Evolutionary conservation across 1,140 invertebrate genomes (phyloP).

Genomic region (Drosophila arawakana): DNA sequence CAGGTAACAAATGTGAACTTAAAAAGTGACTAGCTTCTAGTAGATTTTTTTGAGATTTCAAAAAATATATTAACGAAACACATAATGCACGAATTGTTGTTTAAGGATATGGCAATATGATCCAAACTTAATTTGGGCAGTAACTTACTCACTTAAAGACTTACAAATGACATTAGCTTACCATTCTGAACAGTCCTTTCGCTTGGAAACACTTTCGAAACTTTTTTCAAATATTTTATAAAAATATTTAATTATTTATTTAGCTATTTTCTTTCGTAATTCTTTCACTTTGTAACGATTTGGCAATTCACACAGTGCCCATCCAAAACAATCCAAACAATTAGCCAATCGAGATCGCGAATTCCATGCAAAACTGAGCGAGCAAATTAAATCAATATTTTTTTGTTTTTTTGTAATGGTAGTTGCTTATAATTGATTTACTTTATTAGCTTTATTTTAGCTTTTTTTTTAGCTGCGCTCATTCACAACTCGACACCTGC

Average conservation of each 20-base stretch:
- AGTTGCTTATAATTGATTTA: conserved; percentile 54
- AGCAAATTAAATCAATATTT: conserved; percentile 59
- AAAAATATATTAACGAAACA: no score
- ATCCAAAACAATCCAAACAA: conserved; percentile 12
- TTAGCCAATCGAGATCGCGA: conserved; percentile 61
- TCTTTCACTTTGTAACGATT: conserved; percentile 70
- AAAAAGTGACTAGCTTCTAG: no score
- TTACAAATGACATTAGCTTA: not conserved
- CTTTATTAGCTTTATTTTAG: conserved; percentile 35
- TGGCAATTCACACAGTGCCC: conserved; percentile 16
- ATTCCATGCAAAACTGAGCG: conserved; percentile 65
- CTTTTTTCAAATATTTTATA: conserved; percentile 11
- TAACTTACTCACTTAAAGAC: no score
- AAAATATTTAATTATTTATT: no score
- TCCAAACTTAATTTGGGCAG: no score
- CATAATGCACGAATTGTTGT: no score
- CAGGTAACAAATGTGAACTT: no score
- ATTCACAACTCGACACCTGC: conserved; percentile 62
- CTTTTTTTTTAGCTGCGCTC: conserved; percentile 43
- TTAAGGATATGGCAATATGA: no score
- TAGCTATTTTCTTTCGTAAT: not conserved
- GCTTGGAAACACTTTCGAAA: conserved; percentile 24
- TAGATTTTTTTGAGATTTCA: no score
- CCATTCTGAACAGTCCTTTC: conserved; percentile 49
- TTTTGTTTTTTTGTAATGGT: conserved; percentile 14